Conservation (phyloP, 2,888 invertebrate genomes). For the Phragmatobia fuliginosa region DNA sequence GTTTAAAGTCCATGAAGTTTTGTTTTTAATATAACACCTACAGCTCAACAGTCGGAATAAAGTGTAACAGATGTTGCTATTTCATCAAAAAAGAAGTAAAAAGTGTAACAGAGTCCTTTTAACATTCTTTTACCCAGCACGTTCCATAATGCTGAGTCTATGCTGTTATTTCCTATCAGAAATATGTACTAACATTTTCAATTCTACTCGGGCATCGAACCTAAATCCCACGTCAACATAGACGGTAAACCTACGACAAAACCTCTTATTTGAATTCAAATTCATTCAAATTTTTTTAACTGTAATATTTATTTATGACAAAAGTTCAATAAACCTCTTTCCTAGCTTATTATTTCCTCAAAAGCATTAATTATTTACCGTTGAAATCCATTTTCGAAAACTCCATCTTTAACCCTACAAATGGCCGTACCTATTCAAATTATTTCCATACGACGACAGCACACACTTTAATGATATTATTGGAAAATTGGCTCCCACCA, state of each 20-base stretch:
- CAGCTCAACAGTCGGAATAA: background rate
- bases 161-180: background rate
- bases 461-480: slow-evolving; percentile 74
- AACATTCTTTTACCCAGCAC: too few relatives aligned
- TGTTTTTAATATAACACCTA: background rate
- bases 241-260: background rate
- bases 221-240: background rate
- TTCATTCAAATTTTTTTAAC: background rate
- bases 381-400: background rate
- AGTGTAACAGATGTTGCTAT: too few relatives aligned
- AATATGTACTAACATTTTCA: background rate
- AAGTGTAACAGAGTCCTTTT: too few relatives aligned
- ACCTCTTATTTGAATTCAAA: background rate
- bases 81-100: too few relatives aligned
- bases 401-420: slow-evolving; percentile 11
- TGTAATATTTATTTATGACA: background rate
- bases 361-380: background rate
- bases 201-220: background rate
- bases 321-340: background rate
- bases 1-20: background rate
- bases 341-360: background rate
- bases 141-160: background rate
- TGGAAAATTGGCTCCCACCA: slow-evolving; percentile 70
- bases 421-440: slow-evolving; percentile 46
- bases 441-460: slow-evolving; percentile 51